Evolutionary conservation across 2,888 invertebrate species (phyloP), one percentile per base, ranked within the genome.

Genomic region (Dendrolimus pini): DNA sequence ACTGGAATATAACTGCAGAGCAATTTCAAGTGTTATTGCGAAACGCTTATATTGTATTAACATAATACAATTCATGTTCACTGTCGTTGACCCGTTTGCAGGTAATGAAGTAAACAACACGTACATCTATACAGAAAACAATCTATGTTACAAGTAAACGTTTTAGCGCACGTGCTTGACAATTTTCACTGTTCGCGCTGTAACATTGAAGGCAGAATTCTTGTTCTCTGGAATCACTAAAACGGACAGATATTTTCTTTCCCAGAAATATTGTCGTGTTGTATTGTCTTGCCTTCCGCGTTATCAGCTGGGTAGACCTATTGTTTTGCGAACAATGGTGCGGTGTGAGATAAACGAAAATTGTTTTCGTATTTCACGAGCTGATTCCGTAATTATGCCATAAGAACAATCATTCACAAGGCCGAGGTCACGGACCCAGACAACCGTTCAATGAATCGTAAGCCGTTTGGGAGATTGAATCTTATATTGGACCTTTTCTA

Each of bases 261-360:
- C 47, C 9, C 47, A 9, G 47, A 47, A 47, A 12, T 47, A 47
- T 47, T 8, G 9, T 47, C 9, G 47, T 47, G 9, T 10, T 10
- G 71, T 47, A 12, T 47, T 9, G 47, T 47, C 12, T 2, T 10
- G 71, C 74, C 71, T 74, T 68, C 71, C 65, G 64, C 58, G 60
- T 65, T 70, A 75, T 74, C 74, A 66, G 47, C 47, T 47, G 9
- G 12, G 9, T 61, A 57, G 62, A 57, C 58, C 69, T 63, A 78
- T 85, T 85, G 83, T 86, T 78, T 75, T 62, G 68, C 65, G 63
- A 64, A 74, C 72, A 71, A 74, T 77, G 72, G 74, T 69, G 66
- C 65, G 69, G 69, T 67, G 72, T 65, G 65, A 75, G 69, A 73
- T 73, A 70, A 73, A 71, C 71, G 64, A 56, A 53, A 61, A 61